Evolutionary conservation across 2,888 invertebrate genomes (phyloP).

Genomic region (Calameuta pallipes): DNA sequence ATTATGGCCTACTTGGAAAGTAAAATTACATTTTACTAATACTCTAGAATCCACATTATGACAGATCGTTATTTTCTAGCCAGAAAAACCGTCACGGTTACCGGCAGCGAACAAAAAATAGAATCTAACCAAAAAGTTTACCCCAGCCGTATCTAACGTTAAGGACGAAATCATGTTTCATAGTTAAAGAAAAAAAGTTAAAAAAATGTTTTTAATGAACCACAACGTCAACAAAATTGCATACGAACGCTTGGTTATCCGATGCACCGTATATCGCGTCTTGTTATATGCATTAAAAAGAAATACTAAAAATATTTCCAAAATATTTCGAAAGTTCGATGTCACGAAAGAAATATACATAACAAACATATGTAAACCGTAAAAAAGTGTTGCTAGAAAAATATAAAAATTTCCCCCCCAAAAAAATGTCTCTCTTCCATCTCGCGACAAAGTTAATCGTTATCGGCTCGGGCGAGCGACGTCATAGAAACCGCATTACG

Average conservation of each 20-base stretch:
- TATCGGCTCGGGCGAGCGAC: background rate
- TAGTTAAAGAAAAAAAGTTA: background rate
- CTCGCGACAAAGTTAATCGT: background rate
- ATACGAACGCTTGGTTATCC: background rate
- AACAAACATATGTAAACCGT: background rate
- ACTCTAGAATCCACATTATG: background rate
- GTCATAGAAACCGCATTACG: background rate
- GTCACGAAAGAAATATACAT: background rate
- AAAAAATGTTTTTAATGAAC: background rate
- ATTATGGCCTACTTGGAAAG: background rate
- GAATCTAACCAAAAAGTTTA: background rate
- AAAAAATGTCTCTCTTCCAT: too few relatives aligned
- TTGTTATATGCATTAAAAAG: background rate
- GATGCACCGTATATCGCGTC: background rate
- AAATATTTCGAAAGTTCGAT: background rate
- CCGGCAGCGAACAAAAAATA: background rate
- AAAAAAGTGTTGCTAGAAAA: background rate
- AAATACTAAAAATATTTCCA: background rate
- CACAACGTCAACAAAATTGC: background rate
- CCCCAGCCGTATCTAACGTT: background rate
- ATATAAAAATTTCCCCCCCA: background rate
- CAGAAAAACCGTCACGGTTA: background rate
- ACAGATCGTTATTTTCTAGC: background rate
- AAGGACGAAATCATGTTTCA: background rate
- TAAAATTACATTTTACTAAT: background rate